Evolutionary conservation across 2,888 invertebrate species (phyloP).

Genomic region (Drosophila putrida): DNA sequence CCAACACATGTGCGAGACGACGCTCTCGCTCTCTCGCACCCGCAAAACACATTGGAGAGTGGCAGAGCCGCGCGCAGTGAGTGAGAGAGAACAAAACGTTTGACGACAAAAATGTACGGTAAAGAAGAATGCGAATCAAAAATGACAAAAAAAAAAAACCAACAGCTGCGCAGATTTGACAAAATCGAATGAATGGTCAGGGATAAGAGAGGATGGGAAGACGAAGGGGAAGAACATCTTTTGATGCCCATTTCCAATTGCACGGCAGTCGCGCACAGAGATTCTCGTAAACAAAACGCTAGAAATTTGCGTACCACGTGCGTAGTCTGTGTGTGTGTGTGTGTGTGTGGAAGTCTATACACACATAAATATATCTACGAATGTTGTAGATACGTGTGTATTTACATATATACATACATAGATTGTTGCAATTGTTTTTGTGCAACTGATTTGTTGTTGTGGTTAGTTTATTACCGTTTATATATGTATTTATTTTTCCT

Average conservation of each 20-base stretch:
- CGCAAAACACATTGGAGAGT: conserved; percentile 63
- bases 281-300: conserved; percentile 68
- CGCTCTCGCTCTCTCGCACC: conserved; percentile 29
- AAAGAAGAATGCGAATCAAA: conserved; percentile 46
- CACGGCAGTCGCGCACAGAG: conserved; percentile 63
- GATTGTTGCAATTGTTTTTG: conserved; percentile 51
- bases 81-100: conserved; percentile 37
- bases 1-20: conserved; percentile 56
- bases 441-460: conserved; percentile 46
- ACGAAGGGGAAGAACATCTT: conserved; percentile 16
- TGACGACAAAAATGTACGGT: conserved; percentile 38
- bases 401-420: neutral
- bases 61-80: conserved; percentile 11
- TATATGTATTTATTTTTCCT: conserved; percentile 5
- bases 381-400: conserved; percentile 7
- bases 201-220: neutral
- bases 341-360: conserved; percentile 15
- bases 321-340: conserved; percentile 48
- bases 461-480: conserved; percentile 39
- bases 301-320: conserved; percentile 73
- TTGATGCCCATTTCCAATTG: conserved; percentile 55
- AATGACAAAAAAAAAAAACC: conserved; percentile 45
- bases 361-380: conserved; percentile 9
- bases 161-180: conserved; percentile 74
- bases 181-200: conserved; percentile 51